phyloP scores from a whole-genome alignment of 2,888 invertebrate genomes.

The Cataglyphis cursor region DNA sequence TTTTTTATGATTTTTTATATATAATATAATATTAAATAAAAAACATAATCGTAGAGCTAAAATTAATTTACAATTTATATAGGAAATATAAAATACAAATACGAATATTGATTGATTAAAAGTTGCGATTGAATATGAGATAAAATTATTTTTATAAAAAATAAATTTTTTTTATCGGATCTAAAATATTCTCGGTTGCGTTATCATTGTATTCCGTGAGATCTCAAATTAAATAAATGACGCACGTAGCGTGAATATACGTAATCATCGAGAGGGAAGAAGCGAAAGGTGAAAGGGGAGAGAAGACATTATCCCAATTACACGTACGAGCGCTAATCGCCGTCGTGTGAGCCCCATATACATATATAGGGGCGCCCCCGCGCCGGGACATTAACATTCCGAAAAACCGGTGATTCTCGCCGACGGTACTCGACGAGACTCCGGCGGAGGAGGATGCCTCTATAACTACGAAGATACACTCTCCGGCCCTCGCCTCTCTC shows the following conservation, averaged over 20 bases:
- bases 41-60: neutral
- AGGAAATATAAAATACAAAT: neutral
- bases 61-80: neutral
- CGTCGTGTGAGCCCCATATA: slow-evolving; percentile 65
- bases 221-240: neutral
- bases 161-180: too few species aligned
- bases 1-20: neutral
- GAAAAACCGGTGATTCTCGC: slow-evolving; percentile 79
- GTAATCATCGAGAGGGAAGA: neutral
- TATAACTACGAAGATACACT: slow-evolving; percentile 74
- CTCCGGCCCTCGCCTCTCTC: slow-evolving; percentile 36
- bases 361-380: slow-evolving; percentile 71
- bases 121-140: neutral
- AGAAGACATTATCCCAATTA: slow-evolving; percentile 75
- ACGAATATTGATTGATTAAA: neutral
- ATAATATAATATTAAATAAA: too few species aligned
- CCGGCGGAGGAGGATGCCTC: slow-evolving; percentile 66
- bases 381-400: slow-evolving; percentile 75
- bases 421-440: slow-evolving; percentile 75
- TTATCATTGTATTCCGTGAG: neutral
- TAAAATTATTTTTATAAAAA: neutral
- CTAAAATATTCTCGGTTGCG: neutral
- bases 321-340: slow-evolving; percentile 76
- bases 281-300: slow-evolving; percentile 32
- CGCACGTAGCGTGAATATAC: slow-evolving; percentile 10